phyloP scores from a whole-genome alignment of 2,113 vertebrate species.

The Macrotis lagotis region DNA sequence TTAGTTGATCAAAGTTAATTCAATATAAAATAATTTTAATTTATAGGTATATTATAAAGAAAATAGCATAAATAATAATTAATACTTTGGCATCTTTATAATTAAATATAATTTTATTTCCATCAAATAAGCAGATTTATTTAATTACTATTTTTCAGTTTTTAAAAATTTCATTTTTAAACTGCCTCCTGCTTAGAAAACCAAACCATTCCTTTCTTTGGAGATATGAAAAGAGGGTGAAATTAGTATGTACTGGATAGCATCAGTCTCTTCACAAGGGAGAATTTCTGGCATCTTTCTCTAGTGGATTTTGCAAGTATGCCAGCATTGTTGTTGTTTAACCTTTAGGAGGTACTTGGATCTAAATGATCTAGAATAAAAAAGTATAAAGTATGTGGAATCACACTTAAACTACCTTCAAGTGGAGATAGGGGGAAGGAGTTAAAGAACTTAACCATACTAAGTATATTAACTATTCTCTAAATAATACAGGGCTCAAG shows the following conservation, averaged over 20 bases:
- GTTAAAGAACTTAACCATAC: constrained; percentile 66
- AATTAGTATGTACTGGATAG: constrained; percentile 52
- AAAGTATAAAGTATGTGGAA: constrained; percentile 66
- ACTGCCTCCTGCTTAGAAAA: constrained; percentile 43
- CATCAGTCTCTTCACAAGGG: constrained; percentile 47
- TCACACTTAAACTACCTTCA: constrained; percentile 65
- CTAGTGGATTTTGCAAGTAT: constrained; percentile 19
- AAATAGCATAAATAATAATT: constrained; percentile 71
- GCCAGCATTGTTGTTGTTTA: constrained; percentile 35
- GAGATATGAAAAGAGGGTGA: constrained; percentile 39
- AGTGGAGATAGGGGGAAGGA: neutral
- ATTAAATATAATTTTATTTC: constrained; percentile 55
- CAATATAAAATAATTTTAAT: constrained; percentile 66
- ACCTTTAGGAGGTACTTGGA: constrained; percentile 32
- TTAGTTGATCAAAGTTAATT: constrained; percentile 66
- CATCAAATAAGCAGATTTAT: constrained; percentile 60
- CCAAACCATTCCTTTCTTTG: neutral
- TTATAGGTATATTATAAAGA: constrained; percentile 62
- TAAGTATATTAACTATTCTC: constrained; percentile 73
- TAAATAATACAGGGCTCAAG: constrained; percentile 76
- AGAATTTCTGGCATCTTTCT: constrained; percentile 4
- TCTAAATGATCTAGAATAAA: constrained; percentile 61
- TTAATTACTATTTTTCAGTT: constrained; percentile 60
- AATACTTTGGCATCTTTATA: constrained; percentile 64
- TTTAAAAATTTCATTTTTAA: constrained; percentile 14